Base-by-base conservation (phyloP, 2,888 invertebrate genomes). In the Microctonus brassicae region DNA sequence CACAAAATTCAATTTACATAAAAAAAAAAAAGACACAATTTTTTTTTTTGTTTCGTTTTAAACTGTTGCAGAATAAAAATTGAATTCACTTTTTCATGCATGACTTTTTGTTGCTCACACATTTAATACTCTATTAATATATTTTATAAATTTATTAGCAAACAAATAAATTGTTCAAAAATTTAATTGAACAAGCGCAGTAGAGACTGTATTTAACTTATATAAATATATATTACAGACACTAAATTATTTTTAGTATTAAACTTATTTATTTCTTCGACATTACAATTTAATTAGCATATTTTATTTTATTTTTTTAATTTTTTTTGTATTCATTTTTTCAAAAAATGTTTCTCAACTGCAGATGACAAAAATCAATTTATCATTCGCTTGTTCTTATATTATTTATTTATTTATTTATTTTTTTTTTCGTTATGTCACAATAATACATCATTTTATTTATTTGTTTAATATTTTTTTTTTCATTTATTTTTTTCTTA, bases 181-280 rank as follows among this genome's bases (percentile, higher is more conserved):
- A n/a, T n/a, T n/a, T n/a, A n/a, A n/a, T n/a, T n/a, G n/a, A n/a
- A n/a, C n/a, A n/a, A n/a, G n/a, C n/a, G n/a, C n/a, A n/a, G n/a
- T n/a, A n/a, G n/a, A n/a, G n/a, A n/a, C n/a, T n/a, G n/a, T n/a
- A n/a, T n/a, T n/a, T n/a, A n/a, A n/a, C n/a, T n/a, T n/a, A n/a
- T n/a, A n/a, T n/a, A n/a, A n/a, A n/a, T n/a, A n/a, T n/a, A n/a
- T n/a, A n/a, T n/a, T n/a, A n/a, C n/a, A n/a, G n/a, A 22, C 5
- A 55, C 55, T 22, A 24, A 9, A 11, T n/a, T n/a, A n/a, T n/a
- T 24, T 26, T 55, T 55, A 55, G 55, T 55, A 55, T 55, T 55
- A 55, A 55, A 55, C 55, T 55, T 55, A 55, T 55, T 55, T 55
- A 55, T 55, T 55, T 55, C 26, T 55, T 55, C 13, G 9, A 26